These are phyloP conservation scores for Bergia sp. DNA, from an alignment of 92 coral and sea anemone genomes.

Conservation along the genomic window DNA sequence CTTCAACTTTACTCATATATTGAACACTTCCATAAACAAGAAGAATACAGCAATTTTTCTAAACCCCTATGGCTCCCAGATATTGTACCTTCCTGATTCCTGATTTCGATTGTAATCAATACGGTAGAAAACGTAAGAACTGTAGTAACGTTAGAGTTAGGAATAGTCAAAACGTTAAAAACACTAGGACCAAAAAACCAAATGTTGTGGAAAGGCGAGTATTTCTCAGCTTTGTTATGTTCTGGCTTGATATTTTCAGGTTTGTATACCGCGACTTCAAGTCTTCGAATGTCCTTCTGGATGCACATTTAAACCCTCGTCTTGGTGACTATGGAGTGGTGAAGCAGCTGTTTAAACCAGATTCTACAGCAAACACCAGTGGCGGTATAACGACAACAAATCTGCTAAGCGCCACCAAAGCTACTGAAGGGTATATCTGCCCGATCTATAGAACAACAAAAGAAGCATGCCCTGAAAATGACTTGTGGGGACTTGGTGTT, in stretches of 20 bases:
- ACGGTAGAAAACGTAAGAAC: too few species aligned
- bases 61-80: too few species aligned
- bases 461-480: slow-evolving; percentile 19
- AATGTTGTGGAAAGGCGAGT: too few species aligned
- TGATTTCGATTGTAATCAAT: too few species aligned
- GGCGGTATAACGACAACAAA: slow-evolving; percentile 18
- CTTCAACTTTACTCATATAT: too few species aligned
- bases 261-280: slow-evolving; percentile 39
- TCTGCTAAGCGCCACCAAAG: slow-evolving; percentile 14
- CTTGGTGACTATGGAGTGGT: slow-evolving; percentile 39
- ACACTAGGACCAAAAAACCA: too few species aligned
- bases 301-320: slow-evolving; percentile 33
- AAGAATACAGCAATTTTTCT: too few species aligned
- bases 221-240: neutral
- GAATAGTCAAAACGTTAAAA: too few species aligned
- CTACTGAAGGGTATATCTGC: slow-evolving; percentile 39
- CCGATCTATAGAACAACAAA: slow-evolving; percentile 5
- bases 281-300: slow-evolving; percentile 23
- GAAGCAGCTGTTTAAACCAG: slow-evolving; percentile 8
- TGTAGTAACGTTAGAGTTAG: too few species aligned
- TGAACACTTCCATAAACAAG: too few species aligned
- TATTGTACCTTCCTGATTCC: too few species aligned
- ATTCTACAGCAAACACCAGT: slow-evolving; percentile 7
- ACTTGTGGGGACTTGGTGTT: slow-evolving; percentile 44
- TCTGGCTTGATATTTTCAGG: neutral